phyloP scores from a whole-genome alignment of 2,888 invertebrate genomes.

The Scotopteryx bipunctaria region DNA sequence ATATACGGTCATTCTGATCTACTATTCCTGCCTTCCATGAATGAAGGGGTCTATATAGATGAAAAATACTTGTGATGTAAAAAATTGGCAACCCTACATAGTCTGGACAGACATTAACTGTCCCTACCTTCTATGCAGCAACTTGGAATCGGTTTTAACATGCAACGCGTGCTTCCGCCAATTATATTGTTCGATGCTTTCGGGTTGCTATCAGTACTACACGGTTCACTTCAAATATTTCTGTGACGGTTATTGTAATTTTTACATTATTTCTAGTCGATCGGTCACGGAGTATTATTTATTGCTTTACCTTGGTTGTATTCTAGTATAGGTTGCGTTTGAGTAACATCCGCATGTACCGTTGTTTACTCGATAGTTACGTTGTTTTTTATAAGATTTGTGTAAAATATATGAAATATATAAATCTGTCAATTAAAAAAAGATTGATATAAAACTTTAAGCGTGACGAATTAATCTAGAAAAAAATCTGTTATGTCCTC shows the following conservation, averaged over 20 bases:
- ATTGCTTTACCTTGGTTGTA: conserved; percentile 11
- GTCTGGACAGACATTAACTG: conserved; percentile 34
- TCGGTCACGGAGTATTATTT: conserved; percentile 20
- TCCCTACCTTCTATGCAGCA: conserved; percentile 49
- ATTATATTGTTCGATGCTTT: conserved; percentile 44
- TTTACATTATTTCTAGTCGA: conserved; percentile 22
- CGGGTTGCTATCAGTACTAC: conserved; percentile 31
- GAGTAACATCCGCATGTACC: conserved; percentile 9
- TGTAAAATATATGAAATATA: not conserved
- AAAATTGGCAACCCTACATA: conserved; percentile 14
- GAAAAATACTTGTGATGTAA: not conserved
- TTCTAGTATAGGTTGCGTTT: not conserved
- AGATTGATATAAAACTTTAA: not conserved
- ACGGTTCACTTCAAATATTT: conserved; percentile 37
- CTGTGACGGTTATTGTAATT: conserved; percentile 32
- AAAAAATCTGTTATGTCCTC: conserved; percentile 3
- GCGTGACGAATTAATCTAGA: not conserved
- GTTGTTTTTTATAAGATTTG: too few species aligned
- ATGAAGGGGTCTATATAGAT: not conserved
- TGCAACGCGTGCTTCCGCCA: conserved; percentile 53
- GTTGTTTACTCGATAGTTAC: too few species aligned
- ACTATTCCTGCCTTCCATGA: not conserved
- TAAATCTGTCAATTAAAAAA: not conserved
- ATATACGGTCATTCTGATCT: not conserved
- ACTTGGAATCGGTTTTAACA: conserved; percentile 46